Evolutionary conservation across 2,113 vertebrate genomes (phyloP).

Genomic region (Ceuthmochares aereus): DNA sequence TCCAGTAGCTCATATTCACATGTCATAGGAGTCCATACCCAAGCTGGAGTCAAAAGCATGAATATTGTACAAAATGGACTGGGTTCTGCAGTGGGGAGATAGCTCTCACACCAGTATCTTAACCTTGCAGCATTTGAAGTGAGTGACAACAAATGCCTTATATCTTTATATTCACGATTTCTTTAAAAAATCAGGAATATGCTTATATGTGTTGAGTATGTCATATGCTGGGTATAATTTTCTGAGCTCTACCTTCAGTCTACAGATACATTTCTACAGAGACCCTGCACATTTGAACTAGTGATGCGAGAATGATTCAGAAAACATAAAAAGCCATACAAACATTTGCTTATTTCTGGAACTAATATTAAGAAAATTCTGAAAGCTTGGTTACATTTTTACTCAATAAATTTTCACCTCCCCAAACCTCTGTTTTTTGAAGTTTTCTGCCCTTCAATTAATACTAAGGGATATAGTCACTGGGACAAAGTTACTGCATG

Average conservation of each 20-base stretch:
- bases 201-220: not conserved
- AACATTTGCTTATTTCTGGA: not conserved
- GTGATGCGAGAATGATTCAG: not conserved
- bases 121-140: not conserved
- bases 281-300: not conserved
- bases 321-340: not conserved
- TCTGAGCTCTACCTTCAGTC: not conserved
- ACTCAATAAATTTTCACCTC: not conserved
- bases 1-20: not conserved
- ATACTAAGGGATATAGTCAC: not conserved
- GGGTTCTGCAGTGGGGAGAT: accelerated
- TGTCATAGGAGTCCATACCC: not conserved
- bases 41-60: not conserved
- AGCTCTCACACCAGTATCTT: not conserved
- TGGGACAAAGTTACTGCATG: not conserved
- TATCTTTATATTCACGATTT: not conserved
- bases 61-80: not conserved
- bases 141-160: not conserved
- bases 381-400: not conserved
- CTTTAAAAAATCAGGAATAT: not conserved
- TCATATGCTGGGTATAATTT: not conserved
- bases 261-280: not conserved
- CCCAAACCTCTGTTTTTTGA: not conserved
- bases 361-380: not conserved
- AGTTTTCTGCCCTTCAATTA: not conserved